Evolutionary conservation across 2,113 vertebrate species (phyloP).

Genomic region (Sylvietta virens): DNA sequence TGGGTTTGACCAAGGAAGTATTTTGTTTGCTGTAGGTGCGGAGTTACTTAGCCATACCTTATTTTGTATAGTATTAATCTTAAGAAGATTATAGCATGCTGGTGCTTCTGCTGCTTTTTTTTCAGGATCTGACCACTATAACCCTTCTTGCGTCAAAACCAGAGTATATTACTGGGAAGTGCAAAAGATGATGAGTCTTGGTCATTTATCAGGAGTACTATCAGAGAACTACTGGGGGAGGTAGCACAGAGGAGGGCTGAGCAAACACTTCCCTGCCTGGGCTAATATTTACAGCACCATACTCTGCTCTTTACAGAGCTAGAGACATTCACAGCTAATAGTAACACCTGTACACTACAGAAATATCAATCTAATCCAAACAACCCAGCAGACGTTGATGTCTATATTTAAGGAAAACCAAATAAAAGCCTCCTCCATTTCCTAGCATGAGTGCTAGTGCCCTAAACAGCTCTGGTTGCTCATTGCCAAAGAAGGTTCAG

Average conservation of each 20-base stretch:
- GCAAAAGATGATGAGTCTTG: background rate
- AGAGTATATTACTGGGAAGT: background rate
- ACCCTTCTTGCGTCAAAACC: background rate
- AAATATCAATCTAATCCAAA: slow-evolving; percentile 61
- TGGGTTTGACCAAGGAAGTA: background rate
- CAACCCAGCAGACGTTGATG: slow-evolving; percentile 34
- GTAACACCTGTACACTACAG: slow-evolving; percentile 42
- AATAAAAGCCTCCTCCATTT: slow-evolving; percentile 10
- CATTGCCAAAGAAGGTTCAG: background rate
- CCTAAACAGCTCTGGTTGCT: background rate
- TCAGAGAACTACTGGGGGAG: background rate
- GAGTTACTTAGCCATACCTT: background rate
- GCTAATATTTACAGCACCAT: slow-evolving; percentile 32
- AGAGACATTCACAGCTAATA: background rate
- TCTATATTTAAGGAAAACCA: slow-evolving; percentile 27
- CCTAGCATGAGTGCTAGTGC: background rate
- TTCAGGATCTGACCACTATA: background rate
- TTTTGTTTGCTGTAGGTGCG: background rate
- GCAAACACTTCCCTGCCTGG: slow-evolving; percentile 12
- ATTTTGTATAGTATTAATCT: background rate
- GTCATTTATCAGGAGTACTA: background rate
- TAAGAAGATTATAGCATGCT: background rate
- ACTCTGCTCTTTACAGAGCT: background rate
- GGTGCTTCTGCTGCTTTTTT: background rate
- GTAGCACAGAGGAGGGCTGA: background rate